Conservation (phyloP, 2,113 vertebrate genomes). For the Rhinopithecus roxellana region DNA sequence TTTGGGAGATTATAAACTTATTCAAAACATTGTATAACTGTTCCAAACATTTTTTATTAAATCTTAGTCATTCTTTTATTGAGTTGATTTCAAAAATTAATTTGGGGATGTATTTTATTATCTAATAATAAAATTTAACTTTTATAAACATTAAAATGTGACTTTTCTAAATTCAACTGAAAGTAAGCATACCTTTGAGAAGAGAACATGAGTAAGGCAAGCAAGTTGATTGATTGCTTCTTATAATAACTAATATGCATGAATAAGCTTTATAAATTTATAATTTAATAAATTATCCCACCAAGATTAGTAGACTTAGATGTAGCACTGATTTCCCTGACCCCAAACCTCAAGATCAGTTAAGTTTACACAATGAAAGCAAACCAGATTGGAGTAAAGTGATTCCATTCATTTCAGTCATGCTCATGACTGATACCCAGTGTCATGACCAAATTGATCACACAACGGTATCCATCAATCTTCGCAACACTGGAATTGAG, state of each 20-base stretch:
- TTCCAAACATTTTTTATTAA: not conserved
- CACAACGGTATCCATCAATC: constrained; percentile 70
- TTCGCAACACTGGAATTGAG: constrained; percentile 64
- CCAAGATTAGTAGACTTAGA: constrained; percentile 54
- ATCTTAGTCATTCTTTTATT: not conserved
- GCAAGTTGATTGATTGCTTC: constrained; percentile 47
- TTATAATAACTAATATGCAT: constrained; percentile 45
- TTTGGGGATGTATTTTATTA: not conserved
- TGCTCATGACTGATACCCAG: constrained; percentile 71
- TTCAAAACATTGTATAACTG: not conserved
- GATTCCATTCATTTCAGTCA: constrained; percentile 77
- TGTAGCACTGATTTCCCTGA: constrained; percentile 57
- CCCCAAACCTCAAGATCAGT: constrained; percentile 43
- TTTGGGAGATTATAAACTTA: not conserved
- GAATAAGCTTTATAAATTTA: not conserved
- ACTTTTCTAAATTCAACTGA: constrained; percentile 37
- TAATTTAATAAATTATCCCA: constrained; percentile 59
- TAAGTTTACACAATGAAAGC: constrained; percentile 66
- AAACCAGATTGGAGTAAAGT: constrained; percentile 72
- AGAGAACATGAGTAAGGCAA: not conserved
- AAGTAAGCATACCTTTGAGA: constrained; percentile 28
- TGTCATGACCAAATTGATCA: constrained; percentile 78
- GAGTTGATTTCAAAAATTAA: not conserved
- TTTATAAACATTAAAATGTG: constrained; percentile 24
- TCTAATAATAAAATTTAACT: constrained; percentile 22